Evolutionary conservation across 2,113 vertebrate genomes (phyloP), one percentile per base, ranked within the genome.

Genomic region (Chionodraco myersi): DNA sequence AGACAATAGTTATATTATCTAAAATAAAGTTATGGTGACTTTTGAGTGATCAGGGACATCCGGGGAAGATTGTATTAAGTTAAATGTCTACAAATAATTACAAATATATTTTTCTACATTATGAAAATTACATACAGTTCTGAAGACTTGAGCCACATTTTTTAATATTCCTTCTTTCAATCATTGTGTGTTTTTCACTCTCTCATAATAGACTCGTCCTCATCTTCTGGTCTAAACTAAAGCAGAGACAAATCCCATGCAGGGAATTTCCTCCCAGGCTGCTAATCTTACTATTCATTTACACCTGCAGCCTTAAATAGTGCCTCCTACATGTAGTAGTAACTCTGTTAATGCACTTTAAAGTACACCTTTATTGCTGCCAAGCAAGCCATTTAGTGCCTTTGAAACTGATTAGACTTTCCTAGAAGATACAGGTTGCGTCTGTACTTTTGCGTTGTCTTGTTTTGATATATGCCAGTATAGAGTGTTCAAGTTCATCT

Each of bases 281-380:
- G 80, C 76, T 77, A 54, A 59, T 84, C 80, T 87, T 72, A 75
- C 64, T 48, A 10, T 57, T 75, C 63, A 68, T 70, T 77, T 69
- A 67, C 83, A 89, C 79, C 79, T 82, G 77, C 78, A 79, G 68
- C 80, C 83, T 77, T 49, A 12, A 23, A 67, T 65, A 60, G 63
- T 15, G 7, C n/a, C 36, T 45, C 14, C 67, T 23, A 10, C 76
- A 21, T 3, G n/a, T 30, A 68, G 75, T 15, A 7, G 48, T 15
- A 51, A 49, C 26, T 73, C 72, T 45, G 51, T 1, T 41, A 23
- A 21, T 13, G 62, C 63, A 21, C 61, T 64, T 52, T 58, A 34
- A 59, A 8, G 34, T 34, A 4, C 23, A 30, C 2, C 12, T 2
- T 6, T 30, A 34, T 58, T 30, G 5, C 34, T 58, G 8, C 57